Evolutionary conservation across 2,797 vertebrate species (phyloP), one percentile per base, ranked within the genome.

Genomic region (Etheostoma nigrum): DNA sequence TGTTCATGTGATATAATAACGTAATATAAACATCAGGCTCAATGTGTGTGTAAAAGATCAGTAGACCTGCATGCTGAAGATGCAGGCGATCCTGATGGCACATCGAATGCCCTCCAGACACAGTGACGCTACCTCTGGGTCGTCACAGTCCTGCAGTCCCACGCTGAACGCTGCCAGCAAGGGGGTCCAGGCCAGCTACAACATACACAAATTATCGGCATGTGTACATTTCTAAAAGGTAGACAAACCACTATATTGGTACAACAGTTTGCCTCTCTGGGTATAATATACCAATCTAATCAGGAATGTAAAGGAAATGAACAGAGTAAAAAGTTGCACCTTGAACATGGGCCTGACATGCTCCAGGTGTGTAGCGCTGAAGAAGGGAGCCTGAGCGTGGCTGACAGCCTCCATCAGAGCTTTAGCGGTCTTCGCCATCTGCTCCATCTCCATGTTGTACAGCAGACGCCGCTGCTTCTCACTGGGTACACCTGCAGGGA

Each of bases 301-400:
- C 27, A 1, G 30, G 21, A 49, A 21, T 40, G 36, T 40, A 40
- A 40, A 40, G 10, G 36, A 53, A 36, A 47, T 21, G 1, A 33
- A 47, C 40, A 16, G 3, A 21, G 8, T 1, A 15, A 6, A 42
- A 14, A 48, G 45, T 14, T 2, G 13, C 84, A 99, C 98, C 93
- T 99, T 99, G 89, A 99, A 99, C 97, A 99, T 99, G 27, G 98
- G 98, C 61, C 98, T 94, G 86, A 99, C 98, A 0, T 99, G 98
- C 55, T 99, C 97, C 93, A 99, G 92, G 88, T 99, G 98, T 3
- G 98, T 99, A 18, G 97, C 98, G 0, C 98, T 99, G 61, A 98
- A 99, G 90, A 99, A 99, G 0, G 97, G 96, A 0, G 98, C 96
- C 91, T 99, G 97, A 33, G 97, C 98, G 0, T 99, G 98, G 91